Evolutionary conservation across 2,113 vertebrate species (phyloP).

Genomic region (Perca flavescens): DNA sequence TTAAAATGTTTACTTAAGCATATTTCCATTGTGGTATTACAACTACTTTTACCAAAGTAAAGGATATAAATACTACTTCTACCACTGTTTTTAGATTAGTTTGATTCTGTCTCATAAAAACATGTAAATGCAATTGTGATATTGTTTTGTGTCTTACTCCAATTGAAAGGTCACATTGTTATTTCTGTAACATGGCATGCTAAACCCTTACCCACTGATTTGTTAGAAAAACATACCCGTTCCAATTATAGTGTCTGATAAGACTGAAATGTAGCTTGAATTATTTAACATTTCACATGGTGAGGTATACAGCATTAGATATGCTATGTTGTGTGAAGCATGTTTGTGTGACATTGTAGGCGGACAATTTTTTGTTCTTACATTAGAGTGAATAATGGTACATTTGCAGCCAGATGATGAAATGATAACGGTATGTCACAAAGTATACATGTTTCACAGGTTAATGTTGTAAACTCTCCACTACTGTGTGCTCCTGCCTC

Average conservation of each 20-base stretch:
- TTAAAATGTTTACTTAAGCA: too few species aligned
- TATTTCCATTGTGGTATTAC: too few species aligned
- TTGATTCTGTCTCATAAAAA: too few species aligned
- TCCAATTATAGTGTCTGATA: slow-evolving; percentile 24
- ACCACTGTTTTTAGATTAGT: too few species aligned
- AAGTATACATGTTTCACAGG: slow-evolving; percentile 31
- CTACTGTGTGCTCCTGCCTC: slow-evolving; percentile 39
- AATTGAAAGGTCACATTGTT: slow-evolving; percentile 49
- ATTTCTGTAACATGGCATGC: slow-evolving; percentile 16
- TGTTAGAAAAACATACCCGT: background rate
- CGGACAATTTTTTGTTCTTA: background rate
- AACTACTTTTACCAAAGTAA: too few species aligned
- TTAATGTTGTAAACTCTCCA: slow-evolving; percentile 41
- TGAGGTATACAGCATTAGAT: slow-evolving; percentile 30
- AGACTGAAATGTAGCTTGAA: slow-evolving; percentile 58
- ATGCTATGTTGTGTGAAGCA: slow-evolving; percentile 26
- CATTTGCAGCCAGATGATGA: slow-evolving; percentile 15
- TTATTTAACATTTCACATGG: slow-evolving; percentile 60
- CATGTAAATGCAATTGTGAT: too few species aligned
- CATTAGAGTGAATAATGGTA: slow-evolving; percentile 2
- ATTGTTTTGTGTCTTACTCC: background rate
- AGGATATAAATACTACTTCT: too few species aligned
- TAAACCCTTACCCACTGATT: slow-evolving; percentile 19
- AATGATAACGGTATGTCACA: slow-evolving; percentile 18
- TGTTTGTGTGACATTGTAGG: slow-evolving; percentile 23